phyloP scores from a whole-genome alignment of 2,797 vertebrate species.

The Falco berigora region DNA sequence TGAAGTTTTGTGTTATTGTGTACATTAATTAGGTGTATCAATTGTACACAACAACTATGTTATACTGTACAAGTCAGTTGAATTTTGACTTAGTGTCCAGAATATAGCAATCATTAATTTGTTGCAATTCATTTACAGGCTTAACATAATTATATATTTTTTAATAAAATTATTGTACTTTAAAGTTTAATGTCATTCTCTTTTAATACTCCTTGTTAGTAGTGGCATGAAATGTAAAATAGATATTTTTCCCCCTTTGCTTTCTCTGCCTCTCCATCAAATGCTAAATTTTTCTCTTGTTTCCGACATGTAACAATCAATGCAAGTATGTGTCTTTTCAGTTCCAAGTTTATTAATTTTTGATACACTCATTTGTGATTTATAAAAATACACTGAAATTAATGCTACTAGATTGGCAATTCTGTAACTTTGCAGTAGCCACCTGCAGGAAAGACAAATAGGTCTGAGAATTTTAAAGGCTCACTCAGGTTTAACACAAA shows the following conservation, averaged over 20 bases:
- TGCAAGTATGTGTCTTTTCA: neutral
- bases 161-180: neutral
- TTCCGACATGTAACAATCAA: neutral
- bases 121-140: neutral
- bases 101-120: neutral
- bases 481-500: neutral
- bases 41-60: neutral
- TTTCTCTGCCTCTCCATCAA: neutral
- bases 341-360: neutral
- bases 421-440: neutral
- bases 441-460: neutral
- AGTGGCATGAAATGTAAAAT: neutral
- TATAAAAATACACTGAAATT: neutral
- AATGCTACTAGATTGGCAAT: neutral
- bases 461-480: neutral
- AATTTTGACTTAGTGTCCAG: neutral
- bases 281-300: neutral
- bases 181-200: neutral
- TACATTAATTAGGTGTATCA: neutral
- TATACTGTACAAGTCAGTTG: neutral
- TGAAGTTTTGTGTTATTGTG: neutral
- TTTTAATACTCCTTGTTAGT: neutral
- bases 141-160: neutral
- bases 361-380: neutral
- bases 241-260: neutral